Evolutionary conservation across 2,888 invertebrate species (phyloP).

Genomic region (Eilema griseolum): DNA sequence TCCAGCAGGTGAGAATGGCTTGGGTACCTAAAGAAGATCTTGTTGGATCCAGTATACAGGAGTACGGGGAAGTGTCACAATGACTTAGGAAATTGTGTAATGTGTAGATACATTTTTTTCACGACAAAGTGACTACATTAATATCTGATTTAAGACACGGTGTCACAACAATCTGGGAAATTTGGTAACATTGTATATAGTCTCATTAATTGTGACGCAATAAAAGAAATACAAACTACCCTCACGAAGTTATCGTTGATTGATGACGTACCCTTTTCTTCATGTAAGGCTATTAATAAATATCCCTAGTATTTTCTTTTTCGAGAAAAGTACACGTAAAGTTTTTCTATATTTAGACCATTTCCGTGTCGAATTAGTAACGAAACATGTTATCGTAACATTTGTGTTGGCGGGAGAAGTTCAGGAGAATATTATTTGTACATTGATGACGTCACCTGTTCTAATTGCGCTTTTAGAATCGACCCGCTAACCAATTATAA

Average conservation of each 20-base stretch:
- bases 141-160: too few species aligned
- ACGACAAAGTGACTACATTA: too few species aligned
- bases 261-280: conserved; percentile 11
- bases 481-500: conserved; percentile 6
- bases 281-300: conserved; percentile 10
- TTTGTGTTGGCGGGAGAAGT: conserved; percentile 31
- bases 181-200: neutral
- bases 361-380: conserved; percentile 46
- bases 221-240: neutral
- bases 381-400: conserved; percentile 28
- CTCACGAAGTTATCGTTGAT: conserved; percentile 6
- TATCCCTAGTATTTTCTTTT: conserved; percentile 3
- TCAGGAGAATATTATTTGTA: conserved; percentile 33
- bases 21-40: too few species aligned
- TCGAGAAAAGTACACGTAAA: conserved; percentile 25
- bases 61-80: too few species aligned
- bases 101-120: too few species aligned
- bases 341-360: conserved; percentile 34
- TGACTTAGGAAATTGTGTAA: too few species aligned
- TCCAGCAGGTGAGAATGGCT: too few species aligned
- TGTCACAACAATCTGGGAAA: neutral
- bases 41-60: too few species aligned
- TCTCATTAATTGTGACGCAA: neutral
- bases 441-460: conserved; percentile 30
- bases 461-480: conserved; percentile 30